Evolutionary conservation across 2,797 vertebrate genomes (phyloP).

Genomic region (Sebastes nivosus): DNA sequence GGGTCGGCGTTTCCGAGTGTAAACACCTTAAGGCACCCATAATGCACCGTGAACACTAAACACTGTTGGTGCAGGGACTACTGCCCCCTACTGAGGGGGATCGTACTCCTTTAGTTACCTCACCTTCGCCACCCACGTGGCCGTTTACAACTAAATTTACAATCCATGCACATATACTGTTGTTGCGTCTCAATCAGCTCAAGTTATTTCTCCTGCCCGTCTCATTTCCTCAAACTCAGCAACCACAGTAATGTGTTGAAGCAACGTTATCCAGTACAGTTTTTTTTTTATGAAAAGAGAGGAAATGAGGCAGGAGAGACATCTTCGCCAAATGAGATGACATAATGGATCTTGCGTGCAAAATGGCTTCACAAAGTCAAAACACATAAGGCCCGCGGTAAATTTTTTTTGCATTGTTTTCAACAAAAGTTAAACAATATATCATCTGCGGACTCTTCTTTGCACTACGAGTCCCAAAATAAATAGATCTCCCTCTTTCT

Average conservation of each 20-base stretch:
- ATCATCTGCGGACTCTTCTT: conserved; percentile 74
- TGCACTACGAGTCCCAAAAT: conserved; percentile 78
- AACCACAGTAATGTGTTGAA: conserved; percentile 6
- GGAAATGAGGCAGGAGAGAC: conserved; percentile 57
- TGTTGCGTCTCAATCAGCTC: conserved; percentile 46
- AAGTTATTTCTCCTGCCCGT: conserved; percentile 68
- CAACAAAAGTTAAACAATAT: conserved; percentile 76
- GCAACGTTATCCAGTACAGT: conserved; percentile 37
- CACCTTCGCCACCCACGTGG: conserved; percentile 39
- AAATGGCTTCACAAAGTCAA: conserved; percentile 89
- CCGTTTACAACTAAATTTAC: conserved; percentile 61
- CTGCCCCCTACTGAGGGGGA: conserved; percentile 47
- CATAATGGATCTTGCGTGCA: conserved; percentile 83
- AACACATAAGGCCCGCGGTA: conserved; percentile 88
- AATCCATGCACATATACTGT: conserved; percentile 63
- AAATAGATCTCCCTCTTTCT: conserved; percentile 82
- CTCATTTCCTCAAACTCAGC: conserved; percentile 58
- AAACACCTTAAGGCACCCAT: conserved; percentile 89
- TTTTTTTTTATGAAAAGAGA: background rate
- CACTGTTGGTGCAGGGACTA: conserved; percentile 73
- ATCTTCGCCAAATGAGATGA: conserved; percentile 51
- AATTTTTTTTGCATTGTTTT: conserved; percentile 80
- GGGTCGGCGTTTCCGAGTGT: conserved; percentile 74
- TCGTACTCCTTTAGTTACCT: conserved; percentile 45
- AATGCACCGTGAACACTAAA: conserved; percentile 82